phyloP scores from a whole-genome alignment of 1,140 invertebrate species.

The Calephelis nemesis region DNA sequence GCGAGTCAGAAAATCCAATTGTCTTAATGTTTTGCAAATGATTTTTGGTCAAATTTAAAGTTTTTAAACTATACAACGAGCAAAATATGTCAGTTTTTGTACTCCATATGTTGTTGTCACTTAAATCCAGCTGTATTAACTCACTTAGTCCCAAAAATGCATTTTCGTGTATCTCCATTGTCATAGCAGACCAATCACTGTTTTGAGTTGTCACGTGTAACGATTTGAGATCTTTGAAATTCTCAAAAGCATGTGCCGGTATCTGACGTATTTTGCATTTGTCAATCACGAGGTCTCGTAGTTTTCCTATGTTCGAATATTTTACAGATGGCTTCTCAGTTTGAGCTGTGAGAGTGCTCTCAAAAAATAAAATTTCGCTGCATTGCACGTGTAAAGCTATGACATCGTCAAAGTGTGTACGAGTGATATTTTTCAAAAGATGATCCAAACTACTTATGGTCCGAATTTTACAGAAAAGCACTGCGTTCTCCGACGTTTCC shows the following conservation, averaged over 20 bases:
- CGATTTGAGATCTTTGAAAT: constrained; percentile 83
- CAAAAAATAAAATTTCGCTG: constrained; percentile 89
- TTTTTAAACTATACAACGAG: constrained; percentile 83
- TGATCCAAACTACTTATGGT: constrained; percentile 73
- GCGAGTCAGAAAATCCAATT: constrained; percentile 85
- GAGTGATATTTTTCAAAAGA: constrained; percentile 69
- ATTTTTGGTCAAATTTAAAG: constrained; percentile 88
- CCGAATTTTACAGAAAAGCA: constrained; percentile 72
- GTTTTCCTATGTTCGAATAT: constrained; percentile 70
- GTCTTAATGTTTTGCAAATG: constrained; percentile 87
- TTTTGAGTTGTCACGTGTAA: constrained; percentile 87
- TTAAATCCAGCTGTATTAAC: constrained; percentile 85
- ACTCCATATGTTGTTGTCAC: constrained; percentile 90
- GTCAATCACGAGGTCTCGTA: constrained; percentile 86
- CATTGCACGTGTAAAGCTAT: constrained; percentile 86
- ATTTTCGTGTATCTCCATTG: constrained; percentile 85
- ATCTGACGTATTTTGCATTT: constrained; percentile 89
- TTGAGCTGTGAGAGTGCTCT: constrained; percentile 81
- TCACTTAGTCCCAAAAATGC: constrained; percentile 85
- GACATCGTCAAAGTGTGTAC: constrained; percentile 75
- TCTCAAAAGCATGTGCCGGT: constrained; percentile 83
- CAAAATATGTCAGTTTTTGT: constrained; percentile 88
- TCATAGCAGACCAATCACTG: constrained; percentile 89
- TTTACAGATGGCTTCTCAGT: constrained; percentile 53
- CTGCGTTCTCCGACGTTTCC: constrained; percentile 65